Conservation (phyloP, 2,888 invertebrate species). For the Scaptomyza cyrtandrae region DNA sequence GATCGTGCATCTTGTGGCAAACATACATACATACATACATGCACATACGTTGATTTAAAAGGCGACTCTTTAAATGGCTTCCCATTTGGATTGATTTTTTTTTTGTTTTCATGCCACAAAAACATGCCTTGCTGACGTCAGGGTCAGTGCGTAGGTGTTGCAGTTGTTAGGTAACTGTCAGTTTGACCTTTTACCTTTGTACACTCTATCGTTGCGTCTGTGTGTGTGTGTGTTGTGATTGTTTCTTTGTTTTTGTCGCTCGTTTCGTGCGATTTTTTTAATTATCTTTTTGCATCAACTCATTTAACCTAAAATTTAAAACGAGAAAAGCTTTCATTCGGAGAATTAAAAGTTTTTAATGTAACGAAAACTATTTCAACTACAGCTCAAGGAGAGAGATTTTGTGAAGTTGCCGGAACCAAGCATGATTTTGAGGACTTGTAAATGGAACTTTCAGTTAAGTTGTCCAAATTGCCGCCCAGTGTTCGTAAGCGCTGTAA, state of each 20-base stretch:
- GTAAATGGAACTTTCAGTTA: not conserved
- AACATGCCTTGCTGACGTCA: slow-evolving; percentile 61
- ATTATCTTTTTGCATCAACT: slow-evolving; percentile 50
- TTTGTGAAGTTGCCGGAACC: not conserved
- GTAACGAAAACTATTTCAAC: too few species aligned
- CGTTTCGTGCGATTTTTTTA: slow-evolving; percentile 42
- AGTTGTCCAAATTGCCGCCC: slow-evolving; percentile 35
- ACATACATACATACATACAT: not conserved
- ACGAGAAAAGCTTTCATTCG: too few species aligned
- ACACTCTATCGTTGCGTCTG: not conserved
- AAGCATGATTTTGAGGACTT: not conserved
- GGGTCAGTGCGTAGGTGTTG: slow-evolving; percentile 22
- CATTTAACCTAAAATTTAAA: too few species aligned
- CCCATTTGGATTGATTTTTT: not conserved
- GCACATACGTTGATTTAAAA: not conserved
- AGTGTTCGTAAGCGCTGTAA: slow-evolving; percentile 51
- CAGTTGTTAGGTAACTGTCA: slow-evolving; percentile 21
- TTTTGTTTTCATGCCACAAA: not conserved
- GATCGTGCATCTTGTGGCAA: slow-evolving; percentile 15
- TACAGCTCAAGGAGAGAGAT: not conserved
- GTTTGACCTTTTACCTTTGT: slow-evolving; percentile 47
- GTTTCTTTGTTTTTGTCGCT: not conserved
- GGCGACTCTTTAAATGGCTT: not conserved
- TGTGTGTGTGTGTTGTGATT: not conserved
- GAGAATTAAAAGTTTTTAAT: too few species aligned